These are phyloP conservation scores for Heliconius himera DNA, from an alignment of 1,140 invertebrate species.

Conservation along the genomic window DNA sequence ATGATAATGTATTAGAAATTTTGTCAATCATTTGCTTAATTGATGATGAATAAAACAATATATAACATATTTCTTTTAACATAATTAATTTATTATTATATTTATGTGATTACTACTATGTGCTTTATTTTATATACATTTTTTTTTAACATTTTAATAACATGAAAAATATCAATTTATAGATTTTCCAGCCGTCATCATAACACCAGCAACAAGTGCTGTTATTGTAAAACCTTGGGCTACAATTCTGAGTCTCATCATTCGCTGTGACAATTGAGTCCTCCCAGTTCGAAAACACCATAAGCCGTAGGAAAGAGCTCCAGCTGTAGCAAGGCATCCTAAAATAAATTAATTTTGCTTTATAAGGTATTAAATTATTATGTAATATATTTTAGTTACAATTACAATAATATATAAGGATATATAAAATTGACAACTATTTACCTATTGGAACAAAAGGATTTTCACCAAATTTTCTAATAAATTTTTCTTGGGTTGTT, in stretches of 20 bases:
- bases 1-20: too few species aligned
- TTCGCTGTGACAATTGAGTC: slow-evolving; percentile 88
- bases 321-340: slow-evolving; percentile 88
- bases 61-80: background rate
- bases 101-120: background rate
- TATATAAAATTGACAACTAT: background rate
- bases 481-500: slow-evolving; percentile 83
- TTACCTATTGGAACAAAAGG: slow-evolving; percentile 90
- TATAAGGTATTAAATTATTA: background rate
- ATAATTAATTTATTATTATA: background rate
- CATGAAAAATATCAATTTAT: slow-evolving; percentile 36
- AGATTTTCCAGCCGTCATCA: slow-evolving; percentile 69
- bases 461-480: slow-evolving; percentile 87
- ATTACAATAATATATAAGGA: background rate
- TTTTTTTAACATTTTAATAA: background rate
- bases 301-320: slow-evolving; percentile 87
- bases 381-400: background rate
- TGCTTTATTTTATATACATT: background rate
- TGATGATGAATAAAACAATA: background rate
- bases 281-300: slow-evolving; percentile 86
- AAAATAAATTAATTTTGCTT: slow-evolving; percentile 11
- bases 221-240: slow-evolving; percentile 92
- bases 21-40: too few species aligned
- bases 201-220: slow-evolving; percentile 86
- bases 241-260: slow-evolving; percentile 92